phyloP scores from a whole-genome alignment of 2,888 invertebrate species.

The Rambutsinella grinnellia region DNA sequence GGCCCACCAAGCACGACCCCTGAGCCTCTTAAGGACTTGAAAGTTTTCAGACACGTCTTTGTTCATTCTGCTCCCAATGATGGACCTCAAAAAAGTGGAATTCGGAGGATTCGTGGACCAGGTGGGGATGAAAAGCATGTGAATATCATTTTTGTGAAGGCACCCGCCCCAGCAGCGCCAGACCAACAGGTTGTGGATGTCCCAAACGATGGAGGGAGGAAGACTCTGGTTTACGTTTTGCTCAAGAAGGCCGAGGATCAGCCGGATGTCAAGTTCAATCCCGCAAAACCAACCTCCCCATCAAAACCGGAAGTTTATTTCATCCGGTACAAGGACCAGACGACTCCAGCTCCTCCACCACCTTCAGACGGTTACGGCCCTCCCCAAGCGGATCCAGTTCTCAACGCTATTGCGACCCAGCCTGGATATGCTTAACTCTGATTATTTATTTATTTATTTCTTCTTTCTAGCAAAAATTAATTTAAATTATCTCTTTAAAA shows the following conservation, averaged over 20 bases:
- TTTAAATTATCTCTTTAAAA: too few species aligned
- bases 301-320: constrained; percentile 37
- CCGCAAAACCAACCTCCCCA: constrained; percentile 27
- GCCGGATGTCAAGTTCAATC: constrained; percentile 30
- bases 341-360: not conserved
- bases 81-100: constrained; percentile 11
- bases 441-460: too few species aligned
- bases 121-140: constrained; percentile 41
- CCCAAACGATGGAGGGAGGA: constrained; percentile 39
- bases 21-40: constrained; percentile 21
- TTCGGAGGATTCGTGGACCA: constrained; percentile 33
- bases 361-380: not conserved
- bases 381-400: not conserved
- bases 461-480: too few species aligned
- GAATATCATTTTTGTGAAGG: constrained; percentile 44
- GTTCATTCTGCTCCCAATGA: constrained; percentile 45
- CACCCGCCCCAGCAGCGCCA: constrained; percentile 47
- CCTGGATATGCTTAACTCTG: not conserved
- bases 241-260: constrained; percentile 40
- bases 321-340: not conserved
- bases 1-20: not conserved
- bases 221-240: constrained; percentile 42
- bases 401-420: not conserved
- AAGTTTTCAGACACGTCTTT: constrained; percentile 42
- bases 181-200: constrained; percentile 47